phyloP scores from a whole-genome alignment of 2,888 invertebrate genomes.

The Eilema caniola region DNA sequence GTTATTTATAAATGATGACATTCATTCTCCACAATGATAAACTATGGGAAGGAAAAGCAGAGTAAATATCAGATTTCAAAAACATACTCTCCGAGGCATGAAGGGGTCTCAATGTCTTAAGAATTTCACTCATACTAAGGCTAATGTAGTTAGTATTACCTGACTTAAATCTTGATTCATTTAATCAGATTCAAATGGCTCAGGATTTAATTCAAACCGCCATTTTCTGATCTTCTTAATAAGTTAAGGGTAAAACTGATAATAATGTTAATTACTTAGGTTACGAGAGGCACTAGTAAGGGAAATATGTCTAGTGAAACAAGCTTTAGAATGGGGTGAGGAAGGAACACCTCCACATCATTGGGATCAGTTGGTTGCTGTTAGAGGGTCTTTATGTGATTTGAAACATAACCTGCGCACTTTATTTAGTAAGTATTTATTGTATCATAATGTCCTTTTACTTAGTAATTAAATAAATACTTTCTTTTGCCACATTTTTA shows the following conservation, averaged over 20 bases:
- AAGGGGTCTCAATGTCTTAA: too few species aligned
- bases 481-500: background rate
- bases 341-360: slow-evolving; percentile 80
- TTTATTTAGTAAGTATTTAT: slow-evolving; percentile 69
- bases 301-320: slow-evolving; percentile 79
- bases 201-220: too few species aligned
- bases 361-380: slow-evolving; percentile 81
- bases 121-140: too few species aligned
- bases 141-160: too few species aligned
- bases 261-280: slow-evolving; percentile 50
- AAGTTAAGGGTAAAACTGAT: background rate
- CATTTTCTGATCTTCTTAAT: too few species aligned
- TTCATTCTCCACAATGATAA: background rate
- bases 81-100: too few species aligned
- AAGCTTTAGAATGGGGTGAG: slow-evolving; percentile 83
- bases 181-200: too few species aligned
- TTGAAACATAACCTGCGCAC: slow-evolving; percentile 77
- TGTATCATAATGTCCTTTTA: background rate
- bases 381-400: slow-evolving; percentile 76
- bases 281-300: slow-evolving; percentile 74
- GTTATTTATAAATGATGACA: too few species aligned
- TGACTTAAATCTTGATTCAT: background rate
- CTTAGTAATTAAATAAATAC: background rate
- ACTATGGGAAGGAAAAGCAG: background rate
- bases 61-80: background rate